Conservation (phyloP, 2,888 invertebrate species). For the Phragmatobia fuliginosa region DNA sequence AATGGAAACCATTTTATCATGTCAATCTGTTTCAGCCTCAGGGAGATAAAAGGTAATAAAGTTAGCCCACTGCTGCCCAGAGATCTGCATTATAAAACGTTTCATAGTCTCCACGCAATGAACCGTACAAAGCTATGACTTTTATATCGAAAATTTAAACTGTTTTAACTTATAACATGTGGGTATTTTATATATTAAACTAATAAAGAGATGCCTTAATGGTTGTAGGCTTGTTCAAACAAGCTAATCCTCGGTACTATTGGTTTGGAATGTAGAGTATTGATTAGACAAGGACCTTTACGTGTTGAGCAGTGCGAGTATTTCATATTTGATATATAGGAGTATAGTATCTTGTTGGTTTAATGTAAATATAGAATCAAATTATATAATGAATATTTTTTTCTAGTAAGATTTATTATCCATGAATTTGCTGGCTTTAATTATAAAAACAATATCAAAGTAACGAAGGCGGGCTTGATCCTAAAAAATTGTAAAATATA, state of each 20-base stretch:
- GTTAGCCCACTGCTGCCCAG: conserved; percentile 37
- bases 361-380: too few relatives aligned
- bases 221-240: not conserved
- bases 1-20: conserved; percentile 47
- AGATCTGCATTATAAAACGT: conserved; percentile 25
- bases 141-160: not conserved
- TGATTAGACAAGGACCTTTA: not conserved
- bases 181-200: not conserved
- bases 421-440: too few relatives aligned
- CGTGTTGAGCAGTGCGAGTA: too few relatives aligned
- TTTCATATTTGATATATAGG: too few relatives aligned
- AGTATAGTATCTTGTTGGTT: too few relatives aligned
- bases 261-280: not conserved
- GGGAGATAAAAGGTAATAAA: conserved; percentile 39
- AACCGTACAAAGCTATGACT: conserved; percentile 11
- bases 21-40: conserved; percentile 47
- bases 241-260: not conserved
- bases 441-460: too few relatives aligned
- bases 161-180: not conserved
- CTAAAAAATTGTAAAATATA: too few relatives aligned
- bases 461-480: too few relatives aligned
- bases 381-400: too few relatives aligned
- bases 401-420: too few relatives aligned
- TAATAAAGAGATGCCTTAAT: not conserved
- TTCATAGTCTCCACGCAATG: conserved; percentile 14